Conservation (phyloP, 2,797 vertebrate species). For the Siniperca scherzeri region DNA sequence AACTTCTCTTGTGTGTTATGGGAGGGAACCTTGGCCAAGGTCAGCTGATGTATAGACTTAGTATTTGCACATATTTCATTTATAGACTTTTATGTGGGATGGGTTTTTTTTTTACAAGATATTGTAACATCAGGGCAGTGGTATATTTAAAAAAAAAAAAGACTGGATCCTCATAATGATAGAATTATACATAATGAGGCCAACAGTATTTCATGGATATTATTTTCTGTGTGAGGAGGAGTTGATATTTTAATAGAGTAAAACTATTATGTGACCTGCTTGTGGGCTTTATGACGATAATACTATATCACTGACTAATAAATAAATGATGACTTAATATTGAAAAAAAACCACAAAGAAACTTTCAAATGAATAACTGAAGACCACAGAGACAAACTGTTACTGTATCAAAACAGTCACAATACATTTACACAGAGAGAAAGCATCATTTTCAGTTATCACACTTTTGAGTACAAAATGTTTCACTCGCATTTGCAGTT, state of each 20-base stretch:
- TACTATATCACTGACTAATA: not conserved
- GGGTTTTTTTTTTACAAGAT: not conserved
- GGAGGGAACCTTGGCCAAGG: conserved; percentile 23
- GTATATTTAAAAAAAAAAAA: not conserved
- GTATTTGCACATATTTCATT: conserved; percentile 8
- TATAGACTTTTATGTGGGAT: not conserved
- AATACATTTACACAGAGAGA: conserved; percentile 77
- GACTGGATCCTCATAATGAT: not conserved
- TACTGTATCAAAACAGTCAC: conserved; percentile 67
- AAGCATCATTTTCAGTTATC: conserved; percentile 82
- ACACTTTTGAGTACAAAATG: conserved; percentile 84
- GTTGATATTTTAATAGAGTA: conserved; percentile 13
- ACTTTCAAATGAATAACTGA: conserved; percentile 39
- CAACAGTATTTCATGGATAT: not conserved
- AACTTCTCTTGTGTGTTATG: not conserved
- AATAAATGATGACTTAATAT: conserved; percentile 1
- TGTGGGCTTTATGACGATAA: not conserved
- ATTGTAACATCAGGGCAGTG: not conserved
- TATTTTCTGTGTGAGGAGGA: not conserved
- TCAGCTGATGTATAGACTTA: conserved; percentile 18
- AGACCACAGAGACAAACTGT: conserved; percentile 50
- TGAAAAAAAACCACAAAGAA: conserved; percentile 4
- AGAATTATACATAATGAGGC: not conserved
- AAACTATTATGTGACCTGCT: not conserved
- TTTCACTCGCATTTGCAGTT: conserved; percentile 86